phyloP scores from a whole-genome alignment of 2,113 vertebrate species.

The Xiphophorus couchianus region DNA sequence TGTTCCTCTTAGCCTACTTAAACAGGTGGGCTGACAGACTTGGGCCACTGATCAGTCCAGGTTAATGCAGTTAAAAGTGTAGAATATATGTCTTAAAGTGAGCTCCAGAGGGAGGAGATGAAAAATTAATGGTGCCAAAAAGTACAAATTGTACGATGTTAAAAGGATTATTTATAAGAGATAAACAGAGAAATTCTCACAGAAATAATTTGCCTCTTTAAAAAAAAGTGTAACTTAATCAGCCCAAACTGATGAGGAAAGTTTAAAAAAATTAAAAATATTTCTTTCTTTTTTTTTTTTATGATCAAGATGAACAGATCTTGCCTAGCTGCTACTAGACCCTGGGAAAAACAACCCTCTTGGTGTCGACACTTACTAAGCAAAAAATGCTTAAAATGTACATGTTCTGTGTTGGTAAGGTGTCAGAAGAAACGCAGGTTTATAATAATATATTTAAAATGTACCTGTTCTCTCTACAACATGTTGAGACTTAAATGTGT shows the following conservation, averaged over 20 bases:
- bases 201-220: not conserved
- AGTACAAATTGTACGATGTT: not conserved
- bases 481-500: not conserved
- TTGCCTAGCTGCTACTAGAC: no score
- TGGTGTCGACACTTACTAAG: no score
- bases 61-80: conserved; percentile 46
- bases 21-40: conserved; percentile 63
- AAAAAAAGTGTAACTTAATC: not conserved
- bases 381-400: no score
- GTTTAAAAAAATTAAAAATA: no score
- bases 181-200: not conserved
- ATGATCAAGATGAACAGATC: no score
- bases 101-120: not conserved
- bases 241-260: not conserved
- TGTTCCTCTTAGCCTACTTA: conserved; percentile 75
- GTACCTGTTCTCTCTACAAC: not conserved
- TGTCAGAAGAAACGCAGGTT: not conserved
- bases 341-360: not conserved
- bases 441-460: not conserved
- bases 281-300: no score
- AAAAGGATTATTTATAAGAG: not conserved
- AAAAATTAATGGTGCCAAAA: not conserved
- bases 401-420: no score
- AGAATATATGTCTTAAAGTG: not conserved
- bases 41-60: conserved; percentile 34